Evolutionary conservation across 2,113 vertebrate species (phyloP).

Genomic region (Cariama cristata): DNA sequence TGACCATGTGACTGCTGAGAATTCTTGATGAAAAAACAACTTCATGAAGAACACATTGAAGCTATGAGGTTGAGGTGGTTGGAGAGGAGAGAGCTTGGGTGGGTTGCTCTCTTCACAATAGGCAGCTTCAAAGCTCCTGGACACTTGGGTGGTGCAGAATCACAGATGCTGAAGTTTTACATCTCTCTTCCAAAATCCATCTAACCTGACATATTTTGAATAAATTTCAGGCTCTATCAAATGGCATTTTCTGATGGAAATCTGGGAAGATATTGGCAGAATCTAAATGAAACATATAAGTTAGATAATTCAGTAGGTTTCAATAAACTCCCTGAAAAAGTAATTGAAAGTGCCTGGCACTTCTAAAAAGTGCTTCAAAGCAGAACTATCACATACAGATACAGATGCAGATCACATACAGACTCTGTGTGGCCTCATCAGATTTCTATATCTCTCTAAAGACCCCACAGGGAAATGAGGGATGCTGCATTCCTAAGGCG

Average conservation of each 20-base stretch:
- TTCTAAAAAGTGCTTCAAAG: background rate
- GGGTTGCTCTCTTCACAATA: background rate
- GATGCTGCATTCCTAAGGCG: background rate
- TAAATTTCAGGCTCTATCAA: background rate
- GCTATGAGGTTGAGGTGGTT: background rate
- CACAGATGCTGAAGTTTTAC: background rate
- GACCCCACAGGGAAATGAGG: fast-evolving
- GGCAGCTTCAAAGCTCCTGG: background rate
- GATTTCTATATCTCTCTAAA: background rate
- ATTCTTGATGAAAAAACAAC: background rate
- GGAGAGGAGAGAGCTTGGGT: background rate
- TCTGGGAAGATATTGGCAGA: background rate
- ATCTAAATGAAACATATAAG: background rate
- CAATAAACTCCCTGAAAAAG: background rate
- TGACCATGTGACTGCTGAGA: background rate
- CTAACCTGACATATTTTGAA: background rate
- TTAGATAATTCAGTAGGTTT: background rate
- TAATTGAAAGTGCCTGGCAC: background rate
- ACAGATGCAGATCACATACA: background rate
- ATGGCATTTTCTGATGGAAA: background rate
- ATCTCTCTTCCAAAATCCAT: background rate
- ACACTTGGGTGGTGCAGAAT: background rate
- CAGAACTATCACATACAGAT: background rate
- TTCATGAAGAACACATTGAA: background rate
- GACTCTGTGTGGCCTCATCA: background rate